Conservation (phyloP, 2,888 invertebrate genomes). For the Nemapogon koenigi region DNA sequence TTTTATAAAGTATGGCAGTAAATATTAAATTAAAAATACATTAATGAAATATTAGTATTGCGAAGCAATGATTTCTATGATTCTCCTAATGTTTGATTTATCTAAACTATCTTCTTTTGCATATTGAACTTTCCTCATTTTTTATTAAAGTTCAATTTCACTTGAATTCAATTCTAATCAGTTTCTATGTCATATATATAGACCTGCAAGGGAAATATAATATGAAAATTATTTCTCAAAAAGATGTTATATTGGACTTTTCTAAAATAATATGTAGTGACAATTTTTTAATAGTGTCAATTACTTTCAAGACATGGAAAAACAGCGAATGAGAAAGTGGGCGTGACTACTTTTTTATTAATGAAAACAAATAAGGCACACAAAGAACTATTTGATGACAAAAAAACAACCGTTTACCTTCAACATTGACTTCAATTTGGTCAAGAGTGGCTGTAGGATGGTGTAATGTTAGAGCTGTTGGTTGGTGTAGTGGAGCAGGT, state of each 20-base stretch:
- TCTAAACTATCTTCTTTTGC: background rate
- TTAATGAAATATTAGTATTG: constrained; percentile 16
- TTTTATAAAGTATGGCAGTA: too few species aligned
- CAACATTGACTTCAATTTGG: constrained; percentile 95
- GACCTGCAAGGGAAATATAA: constrained; percentile 6
- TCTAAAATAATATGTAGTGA: background rate
- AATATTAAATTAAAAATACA: background rate
- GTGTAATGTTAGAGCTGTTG: constrained; percentile 75
- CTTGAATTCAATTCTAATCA: background rate
- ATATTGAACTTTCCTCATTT: background rate
- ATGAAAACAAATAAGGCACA: too few species aligned
- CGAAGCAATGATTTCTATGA: constrained; percentile 14
- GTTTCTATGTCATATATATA: constrained; percentile 2
- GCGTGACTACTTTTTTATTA: too few species aligned
- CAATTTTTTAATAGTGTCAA: background rate
- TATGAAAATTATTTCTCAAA: background rate
- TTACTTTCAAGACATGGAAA: background rate
- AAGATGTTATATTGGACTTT: background rate
- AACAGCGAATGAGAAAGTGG: too few species aligned
- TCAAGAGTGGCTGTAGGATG: constrained; percentile 89
- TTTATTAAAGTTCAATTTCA: background rate
- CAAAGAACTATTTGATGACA: too few species aligned
- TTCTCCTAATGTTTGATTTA: constrained; percentile 16
- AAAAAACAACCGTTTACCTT: too few species aligned
- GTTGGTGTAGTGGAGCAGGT: constrained; percentile 74